phyloP scores from a whole-genome alignment of 2,797 vertebrate species.

The Austrolebias charrua region DNA sequence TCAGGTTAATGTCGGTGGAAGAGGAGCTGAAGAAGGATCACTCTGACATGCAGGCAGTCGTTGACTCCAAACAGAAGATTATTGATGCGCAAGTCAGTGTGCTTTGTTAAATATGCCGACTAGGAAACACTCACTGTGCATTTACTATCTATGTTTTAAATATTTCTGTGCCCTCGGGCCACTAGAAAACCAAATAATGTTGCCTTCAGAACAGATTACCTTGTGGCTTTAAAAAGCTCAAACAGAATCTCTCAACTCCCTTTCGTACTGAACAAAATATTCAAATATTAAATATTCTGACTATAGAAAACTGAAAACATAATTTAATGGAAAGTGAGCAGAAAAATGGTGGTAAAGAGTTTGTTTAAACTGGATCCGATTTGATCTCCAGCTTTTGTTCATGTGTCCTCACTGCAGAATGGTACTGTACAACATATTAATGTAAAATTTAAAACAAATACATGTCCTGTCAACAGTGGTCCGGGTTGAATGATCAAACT shows the following conservation, averaged over 20 bases:
- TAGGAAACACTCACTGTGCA: not conserved
- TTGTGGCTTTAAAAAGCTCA: slow-evolving; percentile 37
- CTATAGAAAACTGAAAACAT: too few relatives aligned
- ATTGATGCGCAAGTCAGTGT: slow-evolving; percentile 93
- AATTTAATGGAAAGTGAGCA: too few relatives aligned
- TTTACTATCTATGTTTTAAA: not conserved
- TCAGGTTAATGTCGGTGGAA: slow-evolving; percentile 97
- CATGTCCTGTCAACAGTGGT: slow-evolving; percentile 15
- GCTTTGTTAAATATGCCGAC: not conserved
- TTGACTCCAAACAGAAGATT: slow-evolving; percentile 98
- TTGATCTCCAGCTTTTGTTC: too few relatives aligned
- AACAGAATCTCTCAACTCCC: slow-evolving; percentile 2
- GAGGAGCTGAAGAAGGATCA: slow-evolving; percentile 98
- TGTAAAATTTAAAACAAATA: slow-evolving; percentile 20
- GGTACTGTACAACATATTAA: not conserved
- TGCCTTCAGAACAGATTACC: slow-evolving; percentile 55
- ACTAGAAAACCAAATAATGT: slow-evolving; percentile 50
- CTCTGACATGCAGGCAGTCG: slow-evolving; percentile 95
- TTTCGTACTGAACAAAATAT: too few relatives aligned
- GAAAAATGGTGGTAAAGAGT: too few relatives aligned
- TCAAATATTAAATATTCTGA: too few relatives aligned
- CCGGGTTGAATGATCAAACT: slow-evolving; percentile 46
- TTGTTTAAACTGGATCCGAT: too few relatives aligned
- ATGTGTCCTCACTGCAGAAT: too few relatives aligned
- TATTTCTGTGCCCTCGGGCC: slow-evolving; percentile 18